A percentile compares a stretch with the other conserved stretches of the same genome.
These are phyloP conservation scores for Drosophila hydei DNA, from an alignment of 1,140 invertebrate species.

Conservation along the genomic window DNA sequence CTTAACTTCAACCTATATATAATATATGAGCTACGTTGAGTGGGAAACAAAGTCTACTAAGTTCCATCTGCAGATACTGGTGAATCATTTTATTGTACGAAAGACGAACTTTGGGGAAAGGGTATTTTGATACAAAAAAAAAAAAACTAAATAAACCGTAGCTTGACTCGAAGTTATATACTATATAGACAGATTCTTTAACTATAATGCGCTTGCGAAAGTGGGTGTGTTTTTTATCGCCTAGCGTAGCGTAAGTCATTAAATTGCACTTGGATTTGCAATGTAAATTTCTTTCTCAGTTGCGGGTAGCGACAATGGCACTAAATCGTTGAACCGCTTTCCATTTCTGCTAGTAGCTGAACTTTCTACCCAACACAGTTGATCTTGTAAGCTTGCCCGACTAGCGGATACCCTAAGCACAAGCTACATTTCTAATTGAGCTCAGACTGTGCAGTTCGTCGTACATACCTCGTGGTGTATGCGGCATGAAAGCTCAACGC, in stretches of 20 bases:
- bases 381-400: not conserved
- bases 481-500: constrained; percentile 6
- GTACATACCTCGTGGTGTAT: not conserved
- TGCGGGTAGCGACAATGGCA: constrained; percentile 22
- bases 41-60: constrained; percentile 4
- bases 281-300: constrained; percentile 27
- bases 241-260: not conserved
- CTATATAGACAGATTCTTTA: not conserved
- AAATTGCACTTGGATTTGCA: constrained; percentile 40
- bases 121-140: no score
- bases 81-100: no score
- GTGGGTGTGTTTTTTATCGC: constrained; percentile 27
- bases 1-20: not conserved
- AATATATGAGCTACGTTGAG: not conserved
- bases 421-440: not conserved
- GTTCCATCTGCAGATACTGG: not conserved
- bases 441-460: not conserved
- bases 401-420: not conserved
- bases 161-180: not conserved
- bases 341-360: constrained; percentile 20
- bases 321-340: constrained; percentile 54
- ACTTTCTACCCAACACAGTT: constrained; percentile 9
- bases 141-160: no score
- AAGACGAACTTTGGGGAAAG: no score
- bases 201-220: constrained; percentile 7